Evolutionary conservation across 2,888 invertebrate species (phyloP), one percentile per base, ranked within the genome.

Genomic region (Eristalinus sepulchralis): DNA sequence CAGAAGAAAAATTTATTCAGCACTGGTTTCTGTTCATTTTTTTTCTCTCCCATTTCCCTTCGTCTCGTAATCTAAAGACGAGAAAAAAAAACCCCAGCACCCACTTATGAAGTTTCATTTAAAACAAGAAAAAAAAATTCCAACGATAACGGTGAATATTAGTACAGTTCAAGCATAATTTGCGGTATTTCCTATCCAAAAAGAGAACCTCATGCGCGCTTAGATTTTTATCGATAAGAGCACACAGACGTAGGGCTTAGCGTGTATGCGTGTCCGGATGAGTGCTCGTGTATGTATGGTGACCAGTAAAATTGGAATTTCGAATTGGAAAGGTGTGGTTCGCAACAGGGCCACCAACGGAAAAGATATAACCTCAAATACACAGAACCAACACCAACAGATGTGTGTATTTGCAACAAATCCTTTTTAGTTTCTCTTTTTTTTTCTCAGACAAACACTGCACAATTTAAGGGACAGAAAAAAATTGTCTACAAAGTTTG

Each of bases 251-350:
- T 2, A 27, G 27, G 5, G 27, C 27, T 5, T 2, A 27, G 5
- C 27, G 27, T 3, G 27, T 27, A 5, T 27, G 27, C 2, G 5
- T 27, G 27, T n/a, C n/a, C 27, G 27, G 27, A 27, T 27, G 27
- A 27, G 27, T 27, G 27, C 5, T 2, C 13, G 13, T 22, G 11
- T 24, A 22, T 55, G 55, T 57, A 75, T 70, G 71, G 73, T 85
- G 85, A 77, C 81, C 76, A 77, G 68, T 17, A 70, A 47, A 70
- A 63, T 55, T 39, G 57, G 57, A 81, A 63, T 57, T 76, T 64
- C 70, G 57, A 82, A 76, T 71, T 76, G 55, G 62, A 72, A 86
- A 86, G 86, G 86, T 83, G 86, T 86, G 86, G 86, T 86, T 83
- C 86, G 78, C 57, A 63, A 72, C 67, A 72, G 24, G 47, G 47